Evolutionary conservation across 2,113 vertebrate genomes (phyloP), one percentile per base, ranked within the genome.

Genomic region (Gambusia affinis): DNA sequence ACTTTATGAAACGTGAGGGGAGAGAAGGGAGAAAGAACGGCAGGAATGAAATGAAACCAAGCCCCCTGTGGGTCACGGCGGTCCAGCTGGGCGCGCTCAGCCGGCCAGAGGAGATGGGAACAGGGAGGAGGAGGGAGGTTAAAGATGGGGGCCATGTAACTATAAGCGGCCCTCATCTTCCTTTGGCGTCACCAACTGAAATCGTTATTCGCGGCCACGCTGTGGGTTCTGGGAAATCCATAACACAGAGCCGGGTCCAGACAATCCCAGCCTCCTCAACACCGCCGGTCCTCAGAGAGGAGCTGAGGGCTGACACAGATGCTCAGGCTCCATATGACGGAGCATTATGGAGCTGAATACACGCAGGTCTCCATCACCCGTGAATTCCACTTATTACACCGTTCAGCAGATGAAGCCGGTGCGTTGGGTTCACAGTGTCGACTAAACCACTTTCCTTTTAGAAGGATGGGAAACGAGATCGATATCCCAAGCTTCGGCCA

Each of bases 21-120:
- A 2, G 10, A 37, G 35, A 37, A 37, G 10, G 35, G 35, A 35
- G 39, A 75, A 75, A 75, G 78, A 76, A 65, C 67, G 73, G 80
- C 37, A 78, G 80, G 5, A 37, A 85, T 70, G 22, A 70, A 81
- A 82, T 88, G 85, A 89, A 80, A 83, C 85, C 89, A 86, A 89
- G 78, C 84, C 79, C 74, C 74, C 72, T 64, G 75, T 77, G 67
- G 79, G 82, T 87, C 74, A 79, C 70, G 61, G 8, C 64, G 4
- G 62, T 82, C 77, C 37, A 1, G 67, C 6, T 11, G 6, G 68
- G 75, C 30, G n/a, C 31, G 54, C 69, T 7, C 71, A 47, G 74
- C 42, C 31, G 7, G 57, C 71, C 12, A 12, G 17, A 31, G 57
- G 73, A 63, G 54, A 70, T 1, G 51, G 64, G 62, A 54, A 29